Evolutionary conservation across 1,140 invertebrate species (phyloP), one percentile per base, ranked within the genome.

Genomic region (Magallana angulata): DNA sequence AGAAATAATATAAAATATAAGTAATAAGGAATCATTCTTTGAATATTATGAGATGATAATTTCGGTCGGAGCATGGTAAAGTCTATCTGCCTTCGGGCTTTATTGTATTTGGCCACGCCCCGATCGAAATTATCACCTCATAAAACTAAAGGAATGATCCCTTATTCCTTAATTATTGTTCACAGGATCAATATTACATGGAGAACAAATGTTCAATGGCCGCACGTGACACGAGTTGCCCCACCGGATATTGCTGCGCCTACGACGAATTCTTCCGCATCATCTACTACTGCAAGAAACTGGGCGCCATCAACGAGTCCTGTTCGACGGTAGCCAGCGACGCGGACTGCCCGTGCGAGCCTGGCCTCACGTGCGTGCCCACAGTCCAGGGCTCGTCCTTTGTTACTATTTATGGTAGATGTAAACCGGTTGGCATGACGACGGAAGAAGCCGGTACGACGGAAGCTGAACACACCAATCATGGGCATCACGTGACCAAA

Each of bases 191-290:
- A 48, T 84, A 84, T 58, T 84, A 30, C 12, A 84, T 84, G 82
- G 82, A 84, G 58, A 24, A 59, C 16, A 84, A 84, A 62, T 84
- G 82, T 84, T 58, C 57, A 1, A 84, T 84, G 82, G 24, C 24
- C 0, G 58, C 57, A 16, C 57, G 82, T 7, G 16, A 60, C 30
- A 18, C 24, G 9, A 60, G 57, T 18, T 84, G 82, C 16, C 82
- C 82, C 7, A 36, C 4, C 9, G 82, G 82, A 6, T 84, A 24
- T 36, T 84, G 82, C 57, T 84, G 82, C 24, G 82, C 82, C 7
- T 84, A 84, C 58, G 82, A 84, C 59, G 82, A 84, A 56, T 84
- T 84, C 18, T 84, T 62, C 82, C 57, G 82, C 24, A 62, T 16
- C 57, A 84, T 84, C 14, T 30, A 48, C 57, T 84, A 84, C 18